Conservation (phyloP, 2,113 vertebrate genomes). For the Elephantulus edwardii region DNA sequence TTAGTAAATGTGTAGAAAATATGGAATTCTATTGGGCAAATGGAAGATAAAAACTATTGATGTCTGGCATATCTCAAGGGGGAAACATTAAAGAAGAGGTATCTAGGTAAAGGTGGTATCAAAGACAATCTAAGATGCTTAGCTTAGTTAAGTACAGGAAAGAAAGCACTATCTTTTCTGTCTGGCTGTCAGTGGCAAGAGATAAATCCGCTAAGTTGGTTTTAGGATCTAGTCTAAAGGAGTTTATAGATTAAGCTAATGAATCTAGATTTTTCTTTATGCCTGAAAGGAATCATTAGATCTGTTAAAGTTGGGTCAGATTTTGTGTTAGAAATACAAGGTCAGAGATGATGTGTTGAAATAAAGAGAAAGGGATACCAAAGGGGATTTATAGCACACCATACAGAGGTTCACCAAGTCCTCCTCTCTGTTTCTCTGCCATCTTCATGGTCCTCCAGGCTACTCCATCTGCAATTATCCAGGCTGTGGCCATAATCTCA, state of each 20-base stretch:
- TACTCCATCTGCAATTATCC: background rate
- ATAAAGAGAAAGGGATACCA: background rate
- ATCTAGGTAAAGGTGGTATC: background rate
- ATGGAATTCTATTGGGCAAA: background rate
- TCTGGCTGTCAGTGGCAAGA: background rate
- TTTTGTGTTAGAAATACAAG: background rate
- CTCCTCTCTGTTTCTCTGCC: background rate
- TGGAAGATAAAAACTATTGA: background rate
- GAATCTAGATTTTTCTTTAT: background rate
- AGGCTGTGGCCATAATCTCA: background rate
- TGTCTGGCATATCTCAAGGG: background rate
- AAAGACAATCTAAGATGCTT: background rate
- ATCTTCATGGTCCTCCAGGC: background rate
- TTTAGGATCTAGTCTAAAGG: background rate
- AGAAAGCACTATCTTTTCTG: background rate
- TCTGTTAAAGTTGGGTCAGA: background rate
- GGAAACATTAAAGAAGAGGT: background rate
- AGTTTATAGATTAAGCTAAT: background rate
- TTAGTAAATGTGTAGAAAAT: background rate
- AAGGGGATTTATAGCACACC: background rate
- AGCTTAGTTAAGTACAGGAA: background rate
- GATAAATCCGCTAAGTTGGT: background rate
- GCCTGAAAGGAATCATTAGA: conserved; percentile 24
- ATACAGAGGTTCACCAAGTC: background rate
- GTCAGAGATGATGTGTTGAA: background rate